These are phyloP conservation scores for Neuroterus valhalla DNA, from an alignment of 1,140 invertebrate species.

Conservation along the genomic window DNA sequence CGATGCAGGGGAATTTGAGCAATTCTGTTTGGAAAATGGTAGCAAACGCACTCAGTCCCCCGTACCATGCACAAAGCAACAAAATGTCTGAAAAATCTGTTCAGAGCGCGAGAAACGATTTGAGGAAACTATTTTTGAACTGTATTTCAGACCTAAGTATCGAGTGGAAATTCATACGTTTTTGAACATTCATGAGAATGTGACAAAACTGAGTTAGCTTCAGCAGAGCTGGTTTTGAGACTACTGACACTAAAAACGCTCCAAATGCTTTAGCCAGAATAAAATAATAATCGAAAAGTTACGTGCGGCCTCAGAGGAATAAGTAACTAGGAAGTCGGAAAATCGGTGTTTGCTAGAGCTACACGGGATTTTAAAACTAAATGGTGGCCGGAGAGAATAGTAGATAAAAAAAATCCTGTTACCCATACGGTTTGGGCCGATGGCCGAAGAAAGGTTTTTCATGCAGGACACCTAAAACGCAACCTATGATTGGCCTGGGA, in stretches of 20 bases:
- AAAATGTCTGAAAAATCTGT: slow-evolving; percentile 37
- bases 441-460: too few species aligned
- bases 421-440: slow-evolving; percentile 32
- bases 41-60: slow-evolving; percentile 33
- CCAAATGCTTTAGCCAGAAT: slow-evolving; percentile 40
- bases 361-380: slow-evolving; percentile 33
- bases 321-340: background rate
- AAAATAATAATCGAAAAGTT: background rate
- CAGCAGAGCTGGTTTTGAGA: slow-evolving; percentile 39
- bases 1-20: background rate
- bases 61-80: slow-evolving; percentile 39
- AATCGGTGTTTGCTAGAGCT: slow-evolving; percentile 38
- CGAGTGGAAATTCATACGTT: slow-evolving; percentile 29
- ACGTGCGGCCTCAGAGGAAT: background rate
- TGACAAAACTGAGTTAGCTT: slow-evolving; percentile 36
- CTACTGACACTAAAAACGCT: slow-evolving; percentile 37
- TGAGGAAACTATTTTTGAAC: slow-evolving; percentile 35
- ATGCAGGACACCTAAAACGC: too few species aligned
- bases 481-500: too few species aligned
- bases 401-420: slow-evolving; percentile 28
- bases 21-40: slow-evolving; percentile 30
- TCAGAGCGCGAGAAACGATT: slow-evolving; percentile 33
- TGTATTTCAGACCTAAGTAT: slow-evolving; percentile 36
- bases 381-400: slow-evolving; percentile 39
- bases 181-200: slow-evolving; percentile 34